A percentile compares a stretch with the other conserved stretches of the same genome.
Conservation (phyloP, 2,113 vertebrate species). For the Mormyrus iriodes region DNA sequence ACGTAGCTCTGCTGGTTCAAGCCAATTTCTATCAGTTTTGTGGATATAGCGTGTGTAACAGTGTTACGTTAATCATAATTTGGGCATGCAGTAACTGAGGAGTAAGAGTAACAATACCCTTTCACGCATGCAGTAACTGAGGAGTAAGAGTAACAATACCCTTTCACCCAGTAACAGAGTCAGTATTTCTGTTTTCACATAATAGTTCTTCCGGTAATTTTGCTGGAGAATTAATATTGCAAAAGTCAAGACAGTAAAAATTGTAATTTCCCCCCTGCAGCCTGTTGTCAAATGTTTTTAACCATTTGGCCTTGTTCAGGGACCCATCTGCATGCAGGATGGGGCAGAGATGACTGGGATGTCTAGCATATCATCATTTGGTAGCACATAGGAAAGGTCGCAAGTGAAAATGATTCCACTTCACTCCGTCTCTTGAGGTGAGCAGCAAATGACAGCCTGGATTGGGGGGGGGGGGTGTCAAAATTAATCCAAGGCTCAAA, state of each 20-base stretch:
- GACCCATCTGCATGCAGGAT: neutral
- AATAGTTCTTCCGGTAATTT: neutral
- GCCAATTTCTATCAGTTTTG: slow-evolving; percentile 31
- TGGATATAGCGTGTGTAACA: neutral
- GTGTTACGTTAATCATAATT: neutral
- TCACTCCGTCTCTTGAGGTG: neutral
- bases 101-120: neutral
- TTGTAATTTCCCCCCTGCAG: neutral
- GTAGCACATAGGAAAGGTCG: neutral
- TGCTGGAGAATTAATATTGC: neutral
- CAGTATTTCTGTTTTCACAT: neutral
- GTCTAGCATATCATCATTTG: neutral
- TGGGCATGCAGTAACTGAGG: neutral
- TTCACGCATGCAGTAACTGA: neutral
- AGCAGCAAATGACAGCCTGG: neutral
- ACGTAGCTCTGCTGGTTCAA: slow-evolving; percentile 40
- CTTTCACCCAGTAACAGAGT: neutral
- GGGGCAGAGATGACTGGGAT: neutral
- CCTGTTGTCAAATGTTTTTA: neutral
- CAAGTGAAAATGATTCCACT: neutral
- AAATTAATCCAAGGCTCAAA: neutral
- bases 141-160: neutral
- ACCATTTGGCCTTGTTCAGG: neutral
- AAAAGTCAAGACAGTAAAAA: neutral
- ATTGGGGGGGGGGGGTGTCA: neutral